Conservation (phyloP, 2,113 vertebrate genomes). For the Quiscalus mexicanus region DNA sequence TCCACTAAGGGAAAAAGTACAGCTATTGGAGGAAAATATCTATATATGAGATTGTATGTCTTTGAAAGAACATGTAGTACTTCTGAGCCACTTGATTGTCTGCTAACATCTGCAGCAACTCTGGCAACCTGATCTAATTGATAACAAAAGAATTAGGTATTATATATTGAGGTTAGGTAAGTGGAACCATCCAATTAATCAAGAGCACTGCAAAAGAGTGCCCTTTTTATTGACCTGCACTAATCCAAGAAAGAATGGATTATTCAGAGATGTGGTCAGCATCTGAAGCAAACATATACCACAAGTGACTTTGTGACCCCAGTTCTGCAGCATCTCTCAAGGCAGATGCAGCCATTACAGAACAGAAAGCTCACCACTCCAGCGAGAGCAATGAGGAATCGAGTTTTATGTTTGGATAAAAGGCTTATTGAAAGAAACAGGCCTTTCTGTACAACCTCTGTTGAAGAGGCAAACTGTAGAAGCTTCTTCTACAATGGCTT, state of each 20-base stretch:
- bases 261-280: constrained; percentile 38
- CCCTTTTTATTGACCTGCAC: constrained; percentile 23
- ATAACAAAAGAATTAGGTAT: constrained; percentile 18
- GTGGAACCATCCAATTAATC: constrained; percentile 48
- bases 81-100: background rate
- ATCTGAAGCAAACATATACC: constrained; percentile 6
- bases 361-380: constrained; percentile 5
- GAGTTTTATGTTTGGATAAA: background rate
- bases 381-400: background rate
- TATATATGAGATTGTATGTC: background rate
- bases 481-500: background rate
- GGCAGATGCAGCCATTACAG: background rate
- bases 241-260: constrained; percentile 54
- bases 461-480: background rate
- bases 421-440: background rate
- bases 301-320: constrained; percentile 10
- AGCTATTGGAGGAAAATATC: background rate
- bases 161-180: constrained; percentile 18
- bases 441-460: background rate
- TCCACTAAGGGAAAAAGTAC: background rate
- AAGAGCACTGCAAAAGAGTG: background rate
- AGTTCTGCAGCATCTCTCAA: background rate
- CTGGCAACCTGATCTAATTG: background rate
- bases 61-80: background rate
- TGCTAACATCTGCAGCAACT: background rate